These are phyloP conservation scores for Rhinichthys klamathensis DNA, from an alignment of 2,113 vertebrate species.

Conservation along the genomic window DNA sequence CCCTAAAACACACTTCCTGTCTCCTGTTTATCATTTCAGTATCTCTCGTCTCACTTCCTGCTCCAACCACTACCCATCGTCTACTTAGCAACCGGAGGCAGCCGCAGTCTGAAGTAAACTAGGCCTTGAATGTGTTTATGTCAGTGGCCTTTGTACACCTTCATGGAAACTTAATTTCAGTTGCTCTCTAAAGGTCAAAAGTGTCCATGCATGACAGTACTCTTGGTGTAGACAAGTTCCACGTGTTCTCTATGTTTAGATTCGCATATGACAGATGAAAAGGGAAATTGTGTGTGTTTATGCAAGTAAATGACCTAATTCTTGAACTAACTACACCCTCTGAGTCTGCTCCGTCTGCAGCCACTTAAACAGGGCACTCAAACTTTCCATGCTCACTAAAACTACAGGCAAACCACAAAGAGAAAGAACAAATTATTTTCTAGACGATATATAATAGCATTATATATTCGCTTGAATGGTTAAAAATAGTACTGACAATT, in stretches of 20 bases:
- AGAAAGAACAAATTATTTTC: neutral
- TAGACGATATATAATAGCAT: neutral
- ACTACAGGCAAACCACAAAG: slow-evolving; percentile 3
- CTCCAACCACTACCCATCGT: slow-evolving; percentile 48
- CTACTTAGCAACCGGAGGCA: slow-evolving; percentile 75
- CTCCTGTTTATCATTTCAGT: slow-evolving; percentile 75
- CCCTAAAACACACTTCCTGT: slow-evolving; percentile 76
- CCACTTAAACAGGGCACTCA: slow-evolving; percentile 37
- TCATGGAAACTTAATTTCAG: neutral
- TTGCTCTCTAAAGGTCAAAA: neutral
- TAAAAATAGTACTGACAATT: neutral
- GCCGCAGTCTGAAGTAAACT: slow-evolving; percentile 52
- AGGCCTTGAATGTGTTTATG: slow-evolving; percentile 23
- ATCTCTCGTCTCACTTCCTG: slow-evolving; percentile 76
- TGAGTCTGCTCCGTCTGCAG: slow-evolving; percentile 9
- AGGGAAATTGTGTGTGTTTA: neutral
- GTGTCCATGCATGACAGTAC: neutral
- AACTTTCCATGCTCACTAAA: slow-evolving; percentile 50
- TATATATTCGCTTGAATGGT: neutral
- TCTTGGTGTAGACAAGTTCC: neutral
- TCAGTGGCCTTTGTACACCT: slow-evolving; percentile 12
- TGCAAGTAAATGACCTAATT: slow-evolving; percentile 45
- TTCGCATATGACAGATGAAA: neutral
- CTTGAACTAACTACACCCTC: slow-evolving; percentile 47
- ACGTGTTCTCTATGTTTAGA: neutral